Evolutionary conservation across 2,113 vertebrate genomes (phyloP).

Genomic region (Etia nguti): DNA sequence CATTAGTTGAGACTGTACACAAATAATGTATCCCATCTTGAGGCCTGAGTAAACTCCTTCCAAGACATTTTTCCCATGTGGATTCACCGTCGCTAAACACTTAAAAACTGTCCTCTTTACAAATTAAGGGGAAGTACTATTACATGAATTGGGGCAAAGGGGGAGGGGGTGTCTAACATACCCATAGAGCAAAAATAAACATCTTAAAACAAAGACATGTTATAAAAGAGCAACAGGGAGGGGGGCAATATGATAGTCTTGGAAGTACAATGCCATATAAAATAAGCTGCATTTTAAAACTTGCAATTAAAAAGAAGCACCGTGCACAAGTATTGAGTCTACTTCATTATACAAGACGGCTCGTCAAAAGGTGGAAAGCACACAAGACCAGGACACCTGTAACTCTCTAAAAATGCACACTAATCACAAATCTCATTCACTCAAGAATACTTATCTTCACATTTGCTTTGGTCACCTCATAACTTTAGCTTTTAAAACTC

Average conservation of each 20-base stretch:
- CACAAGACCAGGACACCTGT: constrained; percentile 20
- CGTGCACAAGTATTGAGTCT: constrained; percentile 38
- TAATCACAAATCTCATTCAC: constrained; percentile 16
- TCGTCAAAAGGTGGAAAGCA: constrained; percentile 48
- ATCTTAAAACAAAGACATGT: constrained; percentile 9
- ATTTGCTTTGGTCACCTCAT: constrained; percentile 45
- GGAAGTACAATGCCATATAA: constrained; percentile 51
- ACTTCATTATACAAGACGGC: constrained; percentile 45
- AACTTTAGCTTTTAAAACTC: constrained; percentile 29
- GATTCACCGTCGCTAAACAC: constrained; percentile 20
- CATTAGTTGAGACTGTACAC: constrained; percentile 64
- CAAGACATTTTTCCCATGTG: constrained; percentile 13
- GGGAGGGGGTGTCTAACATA: neutral
- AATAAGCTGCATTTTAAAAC: constrained; percentile 47
- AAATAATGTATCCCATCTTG: constrained; percentile 45
- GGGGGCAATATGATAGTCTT: constrained; percentile 20
- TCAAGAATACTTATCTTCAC: constrained; percentile 35
- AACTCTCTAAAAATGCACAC: constrained; percentile 14
- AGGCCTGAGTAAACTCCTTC: constrained; percentile 57
- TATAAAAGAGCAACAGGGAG: neutral
- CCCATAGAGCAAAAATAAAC: constrained; percentile 12
- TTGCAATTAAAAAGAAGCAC: constrained; percentile 46
- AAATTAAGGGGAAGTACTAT: constrained; percentile 22
- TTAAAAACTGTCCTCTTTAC: constrained; percentile 13
- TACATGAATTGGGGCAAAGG: neutral